Evolutionary conservation across 1,140 invertebrate species (phyloP).

Genomic region (Lineus longissimus): DNA sequence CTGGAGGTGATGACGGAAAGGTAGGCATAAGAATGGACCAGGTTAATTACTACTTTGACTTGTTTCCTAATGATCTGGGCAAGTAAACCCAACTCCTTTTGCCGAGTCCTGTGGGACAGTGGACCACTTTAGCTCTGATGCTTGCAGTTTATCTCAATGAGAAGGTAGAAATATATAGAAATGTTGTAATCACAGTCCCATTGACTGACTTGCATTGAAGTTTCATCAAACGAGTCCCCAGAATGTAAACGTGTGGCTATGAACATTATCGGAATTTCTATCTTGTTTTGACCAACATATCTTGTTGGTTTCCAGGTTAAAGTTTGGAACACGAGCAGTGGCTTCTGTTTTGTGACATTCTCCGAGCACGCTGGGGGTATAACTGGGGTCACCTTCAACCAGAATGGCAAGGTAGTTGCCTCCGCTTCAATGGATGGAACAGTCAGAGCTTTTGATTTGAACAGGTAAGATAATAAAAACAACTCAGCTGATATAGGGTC

Average conservation of each 20-base stretch:
- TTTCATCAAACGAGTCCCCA: no score
- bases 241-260: no score
- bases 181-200: no score
- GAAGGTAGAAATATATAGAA: no score
- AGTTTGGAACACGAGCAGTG: constrained; percentile 84
- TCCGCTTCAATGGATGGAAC: constrained; percentile 92
- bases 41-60: neutral
- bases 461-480: constrained; percentile 57
- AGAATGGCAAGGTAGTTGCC: constrained; percentile 86
- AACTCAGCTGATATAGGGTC: neutral
- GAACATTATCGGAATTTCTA: neutral
- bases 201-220: no score
- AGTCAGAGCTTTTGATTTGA: constrained; percentile 89
- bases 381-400: constrained; percentile 77
- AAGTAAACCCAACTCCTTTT: no score
- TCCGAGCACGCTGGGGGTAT: constrained; percentile 80
- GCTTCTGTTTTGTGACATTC: constrained; percentile 95
- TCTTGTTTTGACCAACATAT: no score
- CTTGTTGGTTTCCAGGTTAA: constrained; percentile 64
- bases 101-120: no score
- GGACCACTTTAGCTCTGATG: no score
- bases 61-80: no score
- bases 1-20: constrained; percentile 92
- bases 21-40: constrained; percentile 43
- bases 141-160: no score